Evolutionary conservation across 2,888 invertebrate species (phyloP).

Genomic region (Plagodis dolabraria): DNA sequence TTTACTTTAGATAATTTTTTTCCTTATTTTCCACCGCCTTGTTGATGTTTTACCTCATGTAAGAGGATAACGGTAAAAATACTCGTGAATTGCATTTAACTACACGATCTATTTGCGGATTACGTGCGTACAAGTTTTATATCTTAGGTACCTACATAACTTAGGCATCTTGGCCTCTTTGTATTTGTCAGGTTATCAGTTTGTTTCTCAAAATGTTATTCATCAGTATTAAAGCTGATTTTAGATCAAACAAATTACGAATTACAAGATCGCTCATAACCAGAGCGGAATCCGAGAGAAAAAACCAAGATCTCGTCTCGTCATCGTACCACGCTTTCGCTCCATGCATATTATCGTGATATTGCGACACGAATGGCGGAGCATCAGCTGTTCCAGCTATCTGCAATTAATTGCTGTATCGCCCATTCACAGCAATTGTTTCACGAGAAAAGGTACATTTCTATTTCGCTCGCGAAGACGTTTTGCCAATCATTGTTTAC

Average conservation of each 20-base stretch:
- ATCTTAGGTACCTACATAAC: no score
- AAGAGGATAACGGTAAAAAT: conserved; percentile 12
- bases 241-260: conserved; percentile 4
- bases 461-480: conserved; percentile 31
- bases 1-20: conserved; percentile 34
- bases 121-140: no score
- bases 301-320: conserved; percentile 30
- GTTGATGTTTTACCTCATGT: conserved; percentile 10
- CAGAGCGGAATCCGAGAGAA: conserved; percentile 29
- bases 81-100: background rate
- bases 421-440: conserved; percentile 62
- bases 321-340: conserved; percentile 67
- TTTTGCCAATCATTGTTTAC: no score
- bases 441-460: conserved; percentile 56
- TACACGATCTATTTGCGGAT: background rate
- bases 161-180: no score
- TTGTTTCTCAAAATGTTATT: no score
- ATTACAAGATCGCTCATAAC: conserved; percentile 16
- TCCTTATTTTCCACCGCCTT: conserved; percentile 20
- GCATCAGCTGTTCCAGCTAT: conserved; percentile 76
- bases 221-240: no score
- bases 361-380: conserved; percentile 66
- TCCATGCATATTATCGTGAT: conserved; percentile 65
- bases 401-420: conserved; percentile 68
- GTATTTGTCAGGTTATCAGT: no score